A percentile compares a stretch with the other conserved stretches of the same genome.
Evolutionary conservation across 1,140 invertebrate genomes (phyloP).

Genomic region (Myzus persicae): DNA sequence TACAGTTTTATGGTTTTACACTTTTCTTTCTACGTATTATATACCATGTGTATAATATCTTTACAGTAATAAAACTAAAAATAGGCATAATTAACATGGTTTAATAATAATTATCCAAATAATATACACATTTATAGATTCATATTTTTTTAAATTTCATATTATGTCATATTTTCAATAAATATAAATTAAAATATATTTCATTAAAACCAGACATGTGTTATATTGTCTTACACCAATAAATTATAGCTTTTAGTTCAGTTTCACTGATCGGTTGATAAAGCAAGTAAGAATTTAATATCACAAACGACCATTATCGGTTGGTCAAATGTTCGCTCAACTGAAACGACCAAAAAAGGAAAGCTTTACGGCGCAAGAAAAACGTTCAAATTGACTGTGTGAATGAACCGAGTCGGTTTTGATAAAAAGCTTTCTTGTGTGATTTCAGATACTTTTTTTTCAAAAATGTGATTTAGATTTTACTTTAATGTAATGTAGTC

Average conservation of each 20-base stretch:
- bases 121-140: neutral
- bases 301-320: neutral
- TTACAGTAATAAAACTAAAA: neutral
- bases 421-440: neutral
- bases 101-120: neutral
- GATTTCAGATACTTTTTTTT: neutral
- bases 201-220: neutral
- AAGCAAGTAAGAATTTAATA: slow-evolving; percentile 13
- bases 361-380: neutral
- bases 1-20: neutral
- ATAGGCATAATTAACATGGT: neutral
- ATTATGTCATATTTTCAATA: neutral
- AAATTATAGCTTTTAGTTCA: neutral
- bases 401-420: neutral
- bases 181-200: neutral
- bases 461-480: neutral
- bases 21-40: neutral
- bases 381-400: neutral
- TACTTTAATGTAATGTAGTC: neutral
- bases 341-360: neutral
- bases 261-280: neutral
- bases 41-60: too few relatives aligned
- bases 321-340: neutral
- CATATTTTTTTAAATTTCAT: neutral
- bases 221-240: neutral